A percentile compares a stretch with the other conserved stretches of the same genome.
Evolutionary conservation across 1,140 invertebrate genomes (phyloP).

Genomic region (Charaxes varanes): DNA sequence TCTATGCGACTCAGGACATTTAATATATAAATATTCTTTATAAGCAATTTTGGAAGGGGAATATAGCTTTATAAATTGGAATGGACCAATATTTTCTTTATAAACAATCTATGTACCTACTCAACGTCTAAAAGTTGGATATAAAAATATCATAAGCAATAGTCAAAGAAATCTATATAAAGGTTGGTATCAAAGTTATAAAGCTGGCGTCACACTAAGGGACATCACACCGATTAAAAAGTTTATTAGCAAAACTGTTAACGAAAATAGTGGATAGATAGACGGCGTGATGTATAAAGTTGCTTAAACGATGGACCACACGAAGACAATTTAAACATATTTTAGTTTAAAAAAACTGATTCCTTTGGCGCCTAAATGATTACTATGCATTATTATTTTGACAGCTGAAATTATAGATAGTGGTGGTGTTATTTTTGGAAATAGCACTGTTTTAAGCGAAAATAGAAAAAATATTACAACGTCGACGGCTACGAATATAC

Average conservation of each 20-base stretch:
- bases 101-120: slow-evolving; percentile 31
- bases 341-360: too few species aligned
- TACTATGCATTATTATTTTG: too few species aligned
- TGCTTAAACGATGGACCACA: not conserved
- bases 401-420: too few species aligned
- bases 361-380: too few species aligned
- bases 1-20: not conserved
- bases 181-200: slow-evolving; percentile 42
- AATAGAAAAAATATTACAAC: too few species aligned
- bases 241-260: slow-evolving; percentile 12
- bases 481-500: too few species aligned
- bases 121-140: slow-evolving; percentile 41
- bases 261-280: slow-evolving; percentile 2
- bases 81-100: slow-evolving; percentile 18
- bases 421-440: too few species aligned
- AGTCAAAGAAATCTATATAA: slow-evolving; percentile 35
- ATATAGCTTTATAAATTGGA: slow-evolving; percentile 7
- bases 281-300: slow-evolving; percentile 10
- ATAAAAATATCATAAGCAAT: slow-evolving; percentile 33
- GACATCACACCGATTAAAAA: slow-evolving; percentile 14
- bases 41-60: not conserved
- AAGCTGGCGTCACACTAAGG: slow-evolving; percentile 22
- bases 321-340: too few species aligned
- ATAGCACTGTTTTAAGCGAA: too few species aligned
- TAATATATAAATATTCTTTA: slow-evolving; percentile 1